A percentile compares a stretch with the other conserved stretches of the same genome.
Conservation (phyloP, 2,797 vertebrate genomes). For the Channa striata region DNA sequence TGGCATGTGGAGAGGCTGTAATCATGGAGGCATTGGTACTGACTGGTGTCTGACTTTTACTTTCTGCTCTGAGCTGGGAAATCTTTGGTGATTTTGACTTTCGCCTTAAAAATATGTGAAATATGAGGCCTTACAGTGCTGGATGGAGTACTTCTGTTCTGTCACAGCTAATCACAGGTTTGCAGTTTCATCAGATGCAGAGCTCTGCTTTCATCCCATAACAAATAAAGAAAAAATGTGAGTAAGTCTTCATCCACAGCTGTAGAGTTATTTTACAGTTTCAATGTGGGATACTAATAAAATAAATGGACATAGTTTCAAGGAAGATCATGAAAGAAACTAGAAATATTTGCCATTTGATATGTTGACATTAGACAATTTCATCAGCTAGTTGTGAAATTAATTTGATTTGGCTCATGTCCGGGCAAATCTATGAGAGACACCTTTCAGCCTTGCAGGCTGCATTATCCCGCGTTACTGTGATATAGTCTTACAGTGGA, state of each 20-base stretch:
- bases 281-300: conserved; percentile 2
- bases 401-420: conserved; percentile 54
- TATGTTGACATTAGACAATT: conserved; percentile 2
- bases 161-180: conserved; percentile 29
- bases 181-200: conserved; percentile 24
- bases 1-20: background rate
- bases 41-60: background rate
- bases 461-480: conserved; percentile 5
- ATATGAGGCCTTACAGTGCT: background rate
- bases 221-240: conserved; percentile 9
- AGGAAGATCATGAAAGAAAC: conserved; percentile 10
- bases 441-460: conserved; percentile 3
- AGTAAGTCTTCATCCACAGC: conserved; percentile 3
- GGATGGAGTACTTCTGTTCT: background rate
- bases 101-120: background rate
- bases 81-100: background rate
- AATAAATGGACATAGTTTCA: conserved; percentile 15
- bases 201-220: conserved; percentile 22
- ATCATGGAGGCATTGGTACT: background rate
- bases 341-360: conserved; percentile 11
- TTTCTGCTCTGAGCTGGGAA: conserved; percentile 7
- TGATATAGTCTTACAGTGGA: conserved; percentile 11
- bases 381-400: conserved; percentile 45
- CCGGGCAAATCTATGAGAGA: conserved; percentile 33
- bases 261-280: conserved; percentile 7